Evolutionary conservation across 2,888 invertebrate species (phyloP), one percentile per base, ranked within the genome.

Genomic region (Acanthoscelides obtectus): DNA sequence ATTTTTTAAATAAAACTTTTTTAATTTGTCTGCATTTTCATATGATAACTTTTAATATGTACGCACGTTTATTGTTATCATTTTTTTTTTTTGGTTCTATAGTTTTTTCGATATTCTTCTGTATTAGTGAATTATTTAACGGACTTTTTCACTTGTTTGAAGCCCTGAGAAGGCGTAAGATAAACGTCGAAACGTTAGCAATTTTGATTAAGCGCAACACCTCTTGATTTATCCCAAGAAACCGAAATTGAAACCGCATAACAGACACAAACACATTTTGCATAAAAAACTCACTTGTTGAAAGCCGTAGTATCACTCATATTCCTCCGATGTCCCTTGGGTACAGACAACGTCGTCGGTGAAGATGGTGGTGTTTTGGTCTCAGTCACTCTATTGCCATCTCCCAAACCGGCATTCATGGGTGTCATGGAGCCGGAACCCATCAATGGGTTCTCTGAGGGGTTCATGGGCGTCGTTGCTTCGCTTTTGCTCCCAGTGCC

Each of bases 221-320:
- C n/a, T n/a, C n/a, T n/a, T n/a, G n/a, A n/a, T n/a, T n/a, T n/a
- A n/a, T n/a, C n/a, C n/a, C 63, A 63, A 63, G 63, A 63, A 12
- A 12, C 19, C 63, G 12, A 63, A 63, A 19, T 63, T 63, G 8
- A 12, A 8, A 12, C 19, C 63, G 12, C 8, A 63, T 25, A 19
- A 22, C n/a, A 64, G 67, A 64, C 45, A 64, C 19, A 69, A 69
- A n/a, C 67, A 22, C 22, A 72, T 68, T 63, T 69, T 2, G 67
- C n/a, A n/a, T n/a, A n/a, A 71, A 22, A 64, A 27, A 83, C 88
- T 86, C 86, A 93, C 93, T 93, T 93, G 83, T 92, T 92, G 81
- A 93, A 93, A 77, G 93, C 93, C 71, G 93, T 92, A 0, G 94
- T 94, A 81, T 95, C 95, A 82, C 94, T 94, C 85, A 93, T 93